Evolutionary conservation across 2,113 vertebrate species (phyloP).

Genomic region (Rhinolophus ferrumequinum): DNA sequence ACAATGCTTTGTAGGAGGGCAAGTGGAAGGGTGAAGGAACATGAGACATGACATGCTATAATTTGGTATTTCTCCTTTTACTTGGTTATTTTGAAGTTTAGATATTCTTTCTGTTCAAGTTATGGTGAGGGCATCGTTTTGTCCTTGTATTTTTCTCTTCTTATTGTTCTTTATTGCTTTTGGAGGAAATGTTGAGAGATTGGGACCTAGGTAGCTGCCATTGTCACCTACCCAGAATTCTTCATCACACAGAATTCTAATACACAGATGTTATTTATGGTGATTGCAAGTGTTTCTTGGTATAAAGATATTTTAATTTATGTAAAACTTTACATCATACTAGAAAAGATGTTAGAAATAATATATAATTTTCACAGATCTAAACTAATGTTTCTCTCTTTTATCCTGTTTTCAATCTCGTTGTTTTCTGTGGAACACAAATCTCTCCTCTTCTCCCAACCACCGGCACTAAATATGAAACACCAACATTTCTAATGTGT

Average conservation of each 20-base stretch:
- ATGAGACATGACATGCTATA: background rate
- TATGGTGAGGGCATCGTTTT: background rate
- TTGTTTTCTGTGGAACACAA: conserved; percentile 4
- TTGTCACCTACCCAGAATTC: background rate
- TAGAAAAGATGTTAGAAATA: background rate
- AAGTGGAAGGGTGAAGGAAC: background rate
- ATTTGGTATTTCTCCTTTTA: conserved; percentile 27
- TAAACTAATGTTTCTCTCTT: background rate
- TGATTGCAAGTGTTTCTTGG: background rate
- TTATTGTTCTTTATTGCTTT: conserved; percentile 3
- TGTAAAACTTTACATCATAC: background rate
- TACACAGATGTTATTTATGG: background rate
- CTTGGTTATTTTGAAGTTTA: conserved; percentile 30
- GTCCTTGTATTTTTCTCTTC: background rate
- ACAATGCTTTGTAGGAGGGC: background rate
- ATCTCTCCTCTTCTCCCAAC: background rate
- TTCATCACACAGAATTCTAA: conserved; percentile 26
- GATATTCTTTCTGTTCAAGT: conserved; percentile 5
- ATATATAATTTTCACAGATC: background rate
- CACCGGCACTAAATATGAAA: background rate
- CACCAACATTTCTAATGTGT: background rate
- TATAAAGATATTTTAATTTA: background rate
- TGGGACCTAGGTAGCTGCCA: background rate
- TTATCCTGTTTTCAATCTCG: conserved; percentile 7
- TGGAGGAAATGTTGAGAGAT: background rate